Conservation (phyloP, 2,888 invertebrate genomes). For the Blastobasis lacticolella region DNA sequence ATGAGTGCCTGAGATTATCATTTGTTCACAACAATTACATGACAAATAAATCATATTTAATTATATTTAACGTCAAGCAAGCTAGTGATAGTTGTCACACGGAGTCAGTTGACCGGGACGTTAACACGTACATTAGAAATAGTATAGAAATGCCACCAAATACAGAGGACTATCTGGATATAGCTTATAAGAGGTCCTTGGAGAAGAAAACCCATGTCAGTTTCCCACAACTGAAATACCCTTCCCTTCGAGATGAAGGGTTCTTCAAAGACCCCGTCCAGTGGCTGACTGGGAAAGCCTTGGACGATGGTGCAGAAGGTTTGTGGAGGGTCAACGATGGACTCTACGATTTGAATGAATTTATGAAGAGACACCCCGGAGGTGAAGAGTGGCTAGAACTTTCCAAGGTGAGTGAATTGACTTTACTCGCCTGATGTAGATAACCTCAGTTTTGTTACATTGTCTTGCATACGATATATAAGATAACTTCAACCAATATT, state of each 20-base stretch:
- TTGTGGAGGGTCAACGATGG: slow-evolving; percentile 84
- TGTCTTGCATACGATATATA: too few species aligned
- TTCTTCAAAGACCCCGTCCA: slow-evolving; percentile 37
- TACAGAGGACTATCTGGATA: slow-evolving; percentile 21
- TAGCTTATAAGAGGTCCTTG: slow-evolving; percentile 33
- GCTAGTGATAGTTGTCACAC: too few species aligned
- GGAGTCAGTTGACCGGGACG: neutral
- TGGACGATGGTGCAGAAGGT: slow-evolving; percentile 82
- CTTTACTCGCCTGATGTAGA: neutral
- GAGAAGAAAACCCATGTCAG: slow-evolving; percentile 50
- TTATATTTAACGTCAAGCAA: too few species aligned
- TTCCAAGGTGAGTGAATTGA: slow-evolving; percentile 69
- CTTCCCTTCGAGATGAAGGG: slow-evolving; percentile 55
- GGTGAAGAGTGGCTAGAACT: slow-evolving; percentile 83
- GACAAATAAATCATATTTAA: too few species aligned
- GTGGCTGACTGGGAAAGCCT: slow-evolving; percentile 78
- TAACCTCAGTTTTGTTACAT: too few species aligned
- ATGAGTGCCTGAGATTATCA: too few species aligned
- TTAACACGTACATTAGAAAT: too few species aligned
- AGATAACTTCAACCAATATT: too few species aligned
- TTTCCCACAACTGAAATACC: slow-evolving; percentile 67
- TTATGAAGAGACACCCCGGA: slow-evolving; percentile 88
- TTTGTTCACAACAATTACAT: too few species aligned
- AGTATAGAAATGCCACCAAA: slow-evolving; percentile 25
- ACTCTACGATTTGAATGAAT: slow-evolving; percentile 89